phyloP scores from a whole-genome alignment of 2,888 invertebrate genomes.

The Aquatica leii region DNA sequence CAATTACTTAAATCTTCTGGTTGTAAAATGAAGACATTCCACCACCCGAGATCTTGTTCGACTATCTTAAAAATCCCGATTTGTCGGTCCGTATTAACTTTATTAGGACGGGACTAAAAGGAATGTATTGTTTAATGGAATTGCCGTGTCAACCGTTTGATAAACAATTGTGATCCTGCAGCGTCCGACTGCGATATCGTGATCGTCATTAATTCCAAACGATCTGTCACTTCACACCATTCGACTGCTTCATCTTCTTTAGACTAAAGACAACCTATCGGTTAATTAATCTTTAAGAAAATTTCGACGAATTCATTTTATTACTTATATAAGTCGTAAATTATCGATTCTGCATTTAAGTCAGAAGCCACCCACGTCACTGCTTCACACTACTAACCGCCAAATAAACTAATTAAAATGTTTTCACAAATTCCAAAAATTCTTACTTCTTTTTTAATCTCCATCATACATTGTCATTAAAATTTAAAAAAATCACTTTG shows the following conservation, averaged over 20 bases:
- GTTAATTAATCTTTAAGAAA: background rate
- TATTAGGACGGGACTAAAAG: conserved; percentile 17
- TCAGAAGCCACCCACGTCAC: no score
- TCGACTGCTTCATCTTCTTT: conserved; percentile 1
- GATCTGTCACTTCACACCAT: conserved; percentile 1
- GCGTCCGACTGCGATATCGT: background rate
- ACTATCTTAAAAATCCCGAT: conserved; percentile 23
- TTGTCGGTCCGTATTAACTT: conserved; percentile 25
- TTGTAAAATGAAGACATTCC: conserved; percentile 20
- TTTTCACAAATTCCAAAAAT: no score
- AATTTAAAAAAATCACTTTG: no score
- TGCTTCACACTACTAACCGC: no score
- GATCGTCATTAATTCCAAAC: conserved; percentile 2
- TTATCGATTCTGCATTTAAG: no score
- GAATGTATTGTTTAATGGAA: conserved; percentile 28
- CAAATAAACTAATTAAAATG: no score
- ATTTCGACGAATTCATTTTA: no score
- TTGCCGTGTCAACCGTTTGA: conserved; percentile 21
- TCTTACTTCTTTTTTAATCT: no score
- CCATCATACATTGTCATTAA: no score
- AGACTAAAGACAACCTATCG: background rate
- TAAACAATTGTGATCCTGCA: conserved; percentile 11
- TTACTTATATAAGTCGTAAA: no score
- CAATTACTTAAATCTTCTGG: conserved; percentile 10
- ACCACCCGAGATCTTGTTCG: conserved; percentile 18